Evolutionary conservation across 2,888 invertebrate genomes (phyloP).

Genomic region (Anthophora plumipes): DNA sequence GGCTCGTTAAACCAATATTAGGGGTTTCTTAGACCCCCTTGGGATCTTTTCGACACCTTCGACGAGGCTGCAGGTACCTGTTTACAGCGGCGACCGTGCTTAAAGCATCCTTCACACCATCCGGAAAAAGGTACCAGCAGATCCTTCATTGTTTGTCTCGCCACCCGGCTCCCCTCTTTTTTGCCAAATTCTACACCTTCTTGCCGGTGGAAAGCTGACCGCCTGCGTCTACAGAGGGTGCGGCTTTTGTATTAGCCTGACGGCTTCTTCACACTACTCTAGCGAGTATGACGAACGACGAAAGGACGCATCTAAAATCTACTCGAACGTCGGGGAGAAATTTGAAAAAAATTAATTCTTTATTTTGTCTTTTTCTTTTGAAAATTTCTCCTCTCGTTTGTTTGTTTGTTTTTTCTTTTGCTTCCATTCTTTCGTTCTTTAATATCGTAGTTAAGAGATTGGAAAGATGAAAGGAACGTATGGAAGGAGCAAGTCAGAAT

Average conservation of each 20-base stretch:
- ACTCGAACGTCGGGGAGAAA: too few relatives aligned
- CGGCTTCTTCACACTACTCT: background rate
- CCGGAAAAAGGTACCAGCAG: conserved; percentile 62
- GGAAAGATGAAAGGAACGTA: background rate
- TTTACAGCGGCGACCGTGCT: conserved; percentile 52
- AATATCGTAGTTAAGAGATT: background rate
- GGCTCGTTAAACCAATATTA: conserved; percentile 81
- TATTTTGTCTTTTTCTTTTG: too few relatives aligned
- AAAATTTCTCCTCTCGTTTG: too few relatives aligned
- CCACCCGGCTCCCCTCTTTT: conserved; percentile 9
- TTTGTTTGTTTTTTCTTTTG: too few relatives aligned
- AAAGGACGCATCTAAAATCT: background rate
- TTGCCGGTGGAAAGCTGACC: conserved; percentile 24
- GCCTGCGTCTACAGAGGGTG: background rate
- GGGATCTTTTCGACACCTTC: conserved; percentile 76
- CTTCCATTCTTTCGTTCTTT: too few relatives aligned
- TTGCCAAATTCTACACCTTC: conserved; percentile 25
- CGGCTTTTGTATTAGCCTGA: background rate
- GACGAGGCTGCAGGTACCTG: conserved; percentile 54
- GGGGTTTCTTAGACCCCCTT: conserved; percentile 70
- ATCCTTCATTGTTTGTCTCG: conserved; percentile 53
- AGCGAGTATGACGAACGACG: background rate
- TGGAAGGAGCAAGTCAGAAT: background rate
- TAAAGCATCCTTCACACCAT: conserved; percentile 55
- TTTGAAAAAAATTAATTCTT: too few relatives aligned